Evolutionary conservation across 2,888 invertebrate genomes (phyloP), one percentile per base, ranked within the genome.

Genomic region (Pterostichus niger): DNA sequence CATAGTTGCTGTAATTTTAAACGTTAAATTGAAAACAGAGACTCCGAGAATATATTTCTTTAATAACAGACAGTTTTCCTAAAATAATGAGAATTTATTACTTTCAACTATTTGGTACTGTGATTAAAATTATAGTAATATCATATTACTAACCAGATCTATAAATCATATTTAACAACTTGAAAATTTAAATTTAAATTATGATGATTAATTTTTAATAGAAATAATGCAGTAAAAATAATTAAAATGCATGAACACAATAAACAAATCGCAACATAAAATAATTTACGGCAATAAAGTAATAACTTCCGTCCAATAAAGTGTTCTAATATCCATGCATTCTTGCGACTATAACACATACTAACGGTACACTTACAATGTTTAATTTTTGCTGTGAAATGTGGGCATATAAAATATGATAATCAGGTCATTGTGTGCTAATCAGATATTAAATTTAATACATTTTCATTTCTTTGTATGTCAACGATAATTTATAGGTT

Each of bases 301-400:
- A 44, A 7, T 40, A 6, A 71, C 44, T 71, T 71, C 44, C 13
- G 17, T 17, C 44, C 44, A 71, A 71, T 71, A 71, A 71, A 71
- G 68, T 71, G 40, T 10, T 71, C 40, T 44, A 71, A 71, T 44
- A 71, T n/a, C n/a, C 17, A 17, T 3, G 24, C 68, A 71, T 71
- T 71, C 68, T 15, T 33, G 35, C 13, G n/a, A 35, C 68, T 15
- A 71, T 35, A 35, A 15, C 68, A 71, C 68, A 71, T 44, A 24
- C 46, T 71, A 71, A 71, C 68, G 68, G 68, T 71, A 71, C n/a
- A n/a, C 68, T 71, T 40, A 71, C 68, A 71, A 71, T 71, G 68
- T 44, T 44, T 44, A 15, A 44, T 71, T 71, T 71, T 71, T 71
- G 17, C 17, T 44, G 40, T 9, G 31, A 71, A 44, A 71, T 44